phyloP scores from a whole-genome alignment of 2,113 vertebrate genomes.

The Petrocephalus microphthalmus region DNA sequence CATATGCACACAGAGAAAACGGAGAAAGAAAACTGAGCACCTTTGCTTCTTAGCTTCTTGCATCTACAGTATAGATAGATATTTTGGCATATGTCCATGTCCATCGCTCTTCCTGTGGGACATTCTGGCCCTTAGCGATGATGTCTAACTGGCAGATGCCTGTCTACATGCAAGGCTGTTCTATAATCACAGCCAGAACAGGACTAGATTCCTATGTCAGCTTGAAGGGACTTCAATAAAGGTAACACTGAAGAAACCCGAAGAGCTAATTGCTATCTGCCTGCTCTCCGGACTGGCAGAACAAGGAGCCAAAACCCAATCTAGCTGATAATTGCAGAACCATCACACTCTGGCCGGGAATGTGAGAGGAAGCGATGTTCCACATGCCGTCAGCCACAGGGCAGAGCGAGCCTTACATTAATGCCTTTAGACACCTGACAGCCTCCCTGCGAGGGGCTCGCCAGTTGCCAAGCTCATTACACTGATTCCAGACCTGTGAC shows the following conservation, averaged over 20 bases:
- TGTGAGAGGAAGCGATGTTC: slow-evolving; percentile 53
- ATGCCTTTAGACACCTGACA: slow-evolving; percentile 10
- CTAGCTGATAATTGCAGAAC: slow-evolving; percentile 60
- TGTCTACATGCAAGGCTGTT: slow-evolving; percentile 37
- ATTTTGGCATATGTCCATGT: not conserved
- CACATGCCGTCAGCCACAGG: slow-evolving; percentile 46
- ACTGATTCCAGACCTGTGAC: slow-evolving; percentile 2
- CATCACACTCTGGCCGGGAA: slow-evolving; percentile 17
- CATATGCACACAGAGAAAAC: not conserved
- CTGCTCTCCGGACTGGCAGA: slow-evolving; percentile 57
- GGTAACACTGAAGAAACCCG: slow-evolving; percentile 47
- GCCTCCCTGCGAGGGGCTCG: not conserved
- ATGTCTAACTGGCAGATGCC: slow-evolving; percentile 36
- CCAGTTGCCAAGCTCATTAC: not conserved
- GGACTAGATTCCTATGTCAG: slow-evolving; percentile 48
- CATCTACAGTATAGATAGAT: not conserved
- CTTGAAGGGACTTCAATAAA: slow-evolving; percentile 55
- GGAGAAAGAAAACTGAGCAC: not conserved
- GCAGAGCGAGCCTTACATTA: slow-evolving; percentile 58
- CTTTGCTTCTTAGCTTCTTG: not conserved
- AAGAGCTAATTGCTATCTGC: slow-evolving; percentile 64
- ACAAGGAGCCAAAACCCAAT: slow-evolving; percentile 56
- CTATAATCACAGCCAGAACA: slow-evolving; percentile 53
- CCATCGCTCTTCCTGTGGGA: not conserved
- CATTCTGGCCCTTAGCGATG: slow-evolving; percentile 14